Conservation (phyloP, 1,140 invertebrate genomes). For the Ostrea denselamellosa region DNA sequence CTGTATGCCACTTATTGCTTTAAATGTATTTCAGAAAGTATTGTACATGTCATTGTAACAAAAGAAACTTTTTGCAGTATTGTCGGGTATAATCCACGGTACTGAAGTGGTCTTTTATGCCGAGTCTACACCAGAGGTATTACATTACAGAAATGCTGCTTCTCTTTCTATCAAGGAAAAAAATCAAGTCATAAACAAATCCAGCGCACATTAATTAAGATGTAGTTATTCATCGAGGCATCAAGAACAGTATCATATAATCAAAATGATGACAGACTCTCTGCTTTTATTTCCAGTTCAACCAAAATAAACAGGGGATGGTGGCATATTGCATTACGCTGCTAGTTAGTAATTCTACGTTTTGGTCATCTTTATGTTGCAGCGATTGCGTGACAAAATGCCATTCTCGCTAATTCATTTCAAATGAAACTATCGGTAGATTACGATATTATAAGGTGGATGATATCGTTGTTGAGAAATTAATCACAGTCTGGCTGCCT, state of each 20-base stretch:
- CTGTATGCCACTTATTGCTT: too few species aligned
- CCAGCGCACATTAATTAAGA: constrained; percentile 35
- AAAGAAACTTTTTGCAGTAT: background rate
- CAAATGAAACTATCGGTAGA: constrained; percentile 27
- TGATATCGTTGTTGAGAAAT: constrained; percentile 22
- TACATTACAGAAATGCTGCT: background rate
- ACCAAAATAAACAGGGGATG: constrained; percentile 35
- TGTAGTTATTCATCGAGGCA: constrained; percentile 29
- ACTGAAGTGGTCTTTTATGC: background rate
- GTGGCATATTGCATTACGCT: constrained; percentile 5
- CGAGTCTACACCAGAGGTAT: background rate
- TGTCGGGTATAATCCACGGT: background rate
- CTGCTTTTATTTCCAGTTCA: constrained; percentile 35
- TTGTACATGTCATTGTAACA: too few species aligned
- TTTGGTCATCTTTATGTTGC: constrained; percentile 20
- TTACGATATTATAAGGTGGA: constrained; percentile 26
- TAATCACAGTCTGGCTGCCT: constrained; percentile 34
- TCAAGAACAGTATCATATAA: constrained; percentile 31
- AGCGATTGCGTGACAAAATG: constrained; percentile 2
- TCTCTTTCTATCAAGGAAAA: constrained; percentile 8
- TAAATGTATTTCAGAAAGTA: too few species aligned
- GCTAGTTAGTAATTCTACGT: background rate
- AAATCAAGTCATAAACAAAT: constrained; percentile 39
- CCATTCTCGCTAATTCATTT: constrained; percentile 8
- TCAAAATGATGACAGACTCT: constrained; percentile 32